Conservation (phyloP, 2,113 vertebrate genomes). For the Micromys minutus region DNA sequence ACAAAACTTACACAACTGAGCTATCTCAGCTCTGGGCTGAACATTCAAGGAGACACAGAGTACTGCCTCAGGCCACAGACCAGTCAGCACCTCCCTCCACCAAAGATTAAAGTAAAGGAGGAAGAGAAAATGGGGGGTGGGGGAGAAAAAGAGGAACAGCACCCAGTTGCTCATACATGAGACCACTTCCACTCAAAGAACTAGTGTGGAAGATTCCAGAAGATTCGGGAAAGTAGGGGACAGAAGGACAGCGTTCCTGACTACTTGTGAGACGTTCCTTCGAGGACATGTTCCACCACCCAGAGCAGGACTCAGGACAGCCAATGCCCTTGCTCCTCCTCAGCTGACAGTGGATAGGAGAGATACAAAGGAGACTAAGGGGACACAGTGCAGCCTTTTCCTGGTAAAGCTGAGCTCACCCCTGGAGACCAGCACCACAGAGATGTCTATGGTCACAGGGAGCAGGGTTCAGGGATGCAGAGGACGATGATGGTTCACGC, state of each 20-base stretch:
- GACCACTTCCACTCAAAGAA: neutral
- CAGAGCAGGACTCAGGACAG: neutral
- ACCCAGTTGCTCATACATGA: neutral
- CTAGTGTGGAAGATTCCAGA: neutral
- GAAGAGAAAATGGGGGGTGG: too few relatives aligned
- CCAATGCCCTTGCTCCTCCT: neutral
- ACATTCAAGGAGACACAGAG: neutral
- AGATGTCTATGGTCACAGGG: neutral
- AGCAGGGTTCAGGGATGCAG: neutral
- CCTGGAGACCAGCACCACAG: accelerated
- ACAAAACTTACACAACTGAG: neutral
- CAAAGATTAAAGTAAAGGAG: too few relatives aligned
- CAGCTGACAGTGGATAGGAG: neutral
- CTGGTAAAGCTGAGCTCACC: neutral
- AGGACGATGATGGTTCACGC: neutral
- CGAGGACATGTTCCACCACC: neutral
- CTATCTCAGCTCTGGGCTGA: neutral
- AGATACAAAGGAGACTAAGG: neutral
- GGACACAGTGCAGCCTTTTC: neutral
- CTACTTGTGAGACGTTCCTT: neutral
- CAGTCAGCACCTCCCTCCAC: accelerated
- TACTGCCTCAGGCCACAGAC: neutral
- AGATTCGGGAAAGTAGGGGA: neutral
- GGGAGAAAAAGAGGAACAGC: neutral
- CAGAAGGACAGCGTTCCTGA: neutral